Evolutionary conservation across 2,888 invertebrate species (phyloP).

Genomic region (Clusia tigrina): DNA sequence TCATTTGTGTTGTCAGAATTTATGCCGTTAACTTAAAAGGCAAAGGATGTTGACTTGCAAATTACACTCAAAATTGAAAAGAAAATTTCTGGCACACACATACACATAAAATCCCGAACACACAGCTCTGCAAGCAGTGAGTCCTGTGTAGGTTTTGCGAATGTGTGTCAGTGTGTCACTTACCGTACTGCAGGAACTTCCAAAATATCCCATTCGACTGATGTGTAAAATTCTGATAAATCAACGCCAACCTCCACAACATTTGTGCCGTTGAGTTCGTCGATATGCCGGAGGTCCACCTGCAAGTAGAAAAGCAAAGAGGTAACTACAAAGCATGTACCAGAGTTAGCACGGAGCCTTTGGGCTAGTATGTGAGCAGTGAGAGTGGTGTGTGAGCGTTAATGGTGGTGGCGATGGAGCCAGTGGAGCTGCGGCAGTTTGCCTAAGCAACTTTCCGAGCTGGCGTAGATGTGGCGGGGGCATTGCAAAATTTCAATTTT

Average conservation of each 20-base stretch:
- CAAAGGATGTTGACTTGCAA: background rate
- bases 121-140: background rate
- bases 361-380: too few relatives aligned
- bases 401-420: background rate
- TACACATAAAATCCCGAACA: background rate
- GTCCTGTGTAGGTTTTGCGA: background rate
- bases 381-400: too few relatives aligned
- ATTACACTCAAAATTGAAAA: slow-evolving; percentile 9
- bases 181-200: slow-evolving; percentile 93
- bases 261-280: slow-evolving; percentile 88
- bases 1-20: background rate
- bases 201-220: slow-evolving; percentile 98
- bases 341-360: slow-evolving; percentile 13
- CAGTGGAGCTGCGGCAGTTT: too few relatives aligned
- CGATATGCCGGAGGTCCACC: slow-evolving; percentile 93
- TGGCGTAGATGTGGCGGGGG: background rate
- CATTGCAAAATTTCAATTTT: background rate
- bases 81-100: slow-evolving; percentile 27
- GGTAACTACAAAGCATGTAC: slow-evolving; percentile 9
- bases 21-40: background rate
- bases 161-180: slow-evolving; percentile 57
- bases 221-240: slow-evolving; percentile 96
- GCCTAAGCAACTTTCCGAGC: background rate
- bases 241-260: slow-evolving; percentile 94
- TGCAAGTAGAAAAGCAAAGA: slow-evolving; percentile 54